Evolutionary conservation across 2,888 invertebrate genomes (phyloP).

Genomic region (Melanophora roralis): DNA sequence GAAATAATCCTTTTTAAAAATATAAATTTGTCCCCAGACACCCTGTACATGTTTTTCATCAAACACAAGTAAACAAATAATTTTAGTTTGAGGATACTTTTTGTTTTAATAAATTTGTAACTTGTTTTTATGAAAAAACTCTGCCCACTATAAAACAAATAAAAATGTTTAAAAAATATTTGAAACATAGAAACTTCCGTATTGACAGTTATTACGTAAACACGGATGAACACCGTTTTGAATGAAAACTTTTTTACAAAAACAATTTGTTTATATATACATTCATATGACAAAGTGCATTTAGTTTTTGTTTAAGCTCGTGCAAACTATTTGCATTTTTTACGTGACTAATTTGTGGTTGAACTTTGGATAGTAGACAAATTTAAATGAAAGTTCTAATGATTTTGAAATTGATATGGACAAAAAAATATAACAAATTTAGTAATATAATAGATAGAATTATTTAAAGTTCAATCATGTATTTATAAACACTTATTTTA

Average conservation of each 20-base stretch:
- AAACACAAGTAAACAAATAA: too few species aligned
- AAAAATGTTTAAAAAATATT: background rate
- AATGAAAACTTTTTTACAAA: constrained; percentile 20
- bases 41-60: background rate
- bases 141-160: background rate
- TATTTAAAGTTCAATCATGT: too few species aligned
- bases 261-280: background rate
- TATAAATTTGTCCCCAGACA: too few species aligned
- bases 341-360: too few species aligned
- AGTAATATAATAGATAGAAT: too few species aligned
- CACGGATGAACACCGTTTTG: background rate
- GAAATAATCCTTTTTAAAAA: too few species aligned
- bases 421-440: too few species aligned
- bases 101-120: background rate
- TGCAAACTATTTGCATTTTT: background rate
- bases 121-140: constrained; percentile 10
- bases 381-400: background rate
- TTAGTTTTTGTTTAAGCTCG: background rate
- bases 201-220: constrained; percentile 25
- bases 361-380: too few species aligned
- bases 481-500: too few species aligned
- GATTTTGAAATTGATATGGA: too few species aligned
- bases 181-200: background rate
- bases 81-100: background rate
- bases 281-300: background rate